These are phyloP conservation scores for Poecilia picta DNA, from an alignment of 2,797 vertebrate species.

Conservation along the genomic window DNA sequence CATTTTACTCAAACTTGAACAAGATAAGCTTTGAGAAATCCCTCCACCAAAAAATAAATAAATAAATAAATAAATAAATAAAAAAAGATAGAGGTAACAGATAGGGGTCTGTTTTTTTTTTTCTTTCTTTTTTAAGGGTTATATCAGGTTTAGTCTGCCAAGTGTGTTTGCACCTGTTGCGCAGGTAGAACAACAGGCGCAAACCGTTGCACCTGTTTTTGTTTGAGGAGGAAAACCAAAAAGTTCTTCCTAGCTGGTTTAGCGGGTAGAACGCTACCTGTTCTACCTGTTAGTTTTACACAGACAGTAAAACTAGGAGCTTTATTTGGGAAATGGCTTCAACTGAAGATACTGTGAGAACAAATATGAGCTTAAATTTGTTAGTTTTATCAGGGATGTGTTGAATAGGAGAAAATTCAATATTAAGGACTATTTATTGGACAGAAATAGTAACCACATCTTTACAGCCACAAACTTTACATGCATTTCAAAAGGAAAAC, in stretches of 20 bases:
- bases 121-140: fast-evolving
- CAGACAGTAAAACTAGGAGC: not conserved
- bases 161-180: conserved; percentile 67
- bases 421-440: not conserved
- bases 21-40: not conserved
- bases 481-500: not conserved
- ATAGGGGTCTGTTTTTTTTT: not conserved
- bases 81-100: too few relatives aligned
- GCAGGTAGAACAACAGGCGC: too few relatives aligned
- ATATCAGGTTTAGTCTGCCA: too few relatives aligned
- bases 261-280: too few relatives aligned
- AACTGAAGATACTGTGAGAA: not conserved
- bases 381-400: conserved; percentile 25
- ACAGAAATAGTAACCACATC: not conserved
- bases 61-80: too few relatives aligned
- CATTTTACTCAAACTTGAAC: fast-evolving
- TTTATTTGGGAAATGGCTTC: not conserved
- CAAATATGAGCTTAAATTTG: not conserved
- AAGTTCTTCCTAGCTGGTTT: too few relatives aligned
- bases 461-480: conserved; percentile 11
- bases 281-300: too few relatives aligned
- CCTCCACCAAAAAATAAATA: too few relatives aligned
- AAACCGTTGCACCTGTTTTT: too few relatives aligned
- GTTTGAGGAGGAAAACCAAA: too few relatives aligned
- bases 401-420: not conserved